Conservation (phyloP, 1,140 invertebrate genomes). For the Cyrtorhinus lividipennis region DNA sequence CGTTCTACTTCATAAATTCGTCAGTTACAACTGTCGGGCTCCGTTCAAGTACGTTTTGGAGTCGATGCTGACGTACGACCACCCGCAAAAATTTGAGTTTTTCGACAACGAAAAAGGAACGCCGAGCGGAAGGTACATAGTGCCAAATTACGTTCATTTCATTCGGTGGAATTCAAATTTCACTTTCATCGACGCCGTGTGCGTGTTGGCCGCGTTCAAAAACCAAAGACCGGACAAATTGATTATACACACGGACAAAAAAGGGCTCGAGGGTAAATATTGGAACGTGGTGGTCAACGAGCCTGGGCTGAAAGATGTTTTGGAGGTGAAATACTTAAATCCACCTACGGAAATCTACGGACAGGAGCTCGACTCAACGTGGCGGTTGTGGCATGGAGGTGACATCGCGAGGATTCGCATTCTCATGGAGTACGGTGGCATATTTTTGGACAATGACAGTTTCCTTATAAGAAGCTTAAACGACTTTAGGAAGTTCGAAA, state of each 20-base stretch:
- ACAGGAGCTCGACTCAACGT: slow-evolving; percentile 22
- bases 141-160: slow-evolving; percentile 25
- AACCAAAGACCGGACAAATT: slow-evolving; percentile 24
- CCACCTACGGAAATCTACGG: slow-evolving; percentile 26
- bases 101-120: slow-evolving; percentile 24
- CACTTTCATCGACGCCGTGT: slow-evolving; percentile 19
- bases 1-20: neutral
- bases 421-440: slow-evolving; percentile 23
- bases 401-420: slow-evolving; percentile 23
- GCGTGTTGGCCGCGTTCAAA: slow-evolving; percentile 21
- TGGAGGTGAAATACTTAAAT: slow-evolving; percentile 17
- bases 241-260: slow-evolving; percentile 23
- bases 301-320: slow-evolving; percentile 15
- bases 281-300: slow-evolving; percentile 20
- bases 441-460: slow-evolving; percentile 25
- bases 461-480: slow-evolving; percentile 21
- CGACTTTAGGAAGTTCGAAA: slow-evolving; percentile 28
- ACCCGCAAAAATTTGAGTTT: slow-evolving; percentile 17
- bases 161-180: slow-evolving; percentile 15
- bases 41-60: neutral
- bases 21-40: neutral
- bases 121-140: slow-evolving; percentile 20
- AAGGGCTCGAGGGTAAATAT: slow-evolving; percentile 20
- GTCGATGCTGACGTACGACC: neutral
- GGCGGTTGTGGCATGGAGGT: slow-evolving; percentile 19